Base-by-base conservation (phyloP, 2,888 invertebrate species). In the Stenchaetothrips biformis region DNA sequence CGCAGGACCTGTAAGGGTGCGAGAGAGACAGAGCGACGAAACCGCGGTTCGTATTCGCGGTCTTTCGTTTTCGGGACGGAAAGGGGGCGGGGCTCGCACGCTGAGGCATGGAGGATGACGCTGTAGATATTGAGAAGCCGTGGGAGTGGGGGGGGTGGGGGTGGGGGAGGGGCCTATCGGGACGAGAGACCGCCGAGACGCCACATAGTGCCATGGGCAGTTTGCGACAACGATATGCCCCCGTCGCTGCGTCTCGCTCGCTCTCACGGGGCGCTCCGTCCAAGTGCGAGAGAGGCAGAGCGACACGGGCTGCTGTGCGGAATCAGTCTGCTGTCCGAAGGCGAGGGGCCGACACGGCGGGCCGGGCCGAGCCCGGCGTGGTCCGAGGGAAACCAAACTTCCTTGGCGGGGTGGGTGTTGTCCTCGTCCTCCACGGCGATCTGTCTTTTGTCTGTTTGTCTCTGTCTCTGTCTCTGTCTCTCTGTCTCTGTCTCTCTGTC, bases 381-480 rank as follows among this genome's bases (percentile, higher is more conserved):
- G 37, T 37, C 4, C 37, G 37, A 37, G 37, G 37, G 4, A 37
- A 37, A 37, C 37, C 37, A 37, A 37, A 37, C 37, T 37, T 37
- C 37, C 37, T 37, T 4, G 37, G 37, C 37, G 37, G 37, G 2
- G 2, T 37, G 37, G 37, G 37, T 37, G 4, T 37, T 79, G 7
- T 77, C 82, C 49, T 80, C 79, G 67, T 81, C 74, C 62, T 77
- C 62, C 48, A 59, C 49, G 81, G 67, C 47, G 53, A 48, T 47
- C 67, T 78, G 67, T 67, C 53, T 67, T 62, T 67, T 62, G 77
- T 83, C 82, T 80, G 79, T 82, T 74, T 78, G 80, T 80, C 81
- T 81, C 81, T 49, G 81, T 79, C 81, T 25, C 74, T n/a, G 79
- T 77, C 81, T 77, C 77, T n/a, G 74, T 48, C 48, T 47, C 80